Conservation (phyloP, 2,888 invertebrate species). For the Drosophila acutilabella region DNA sequence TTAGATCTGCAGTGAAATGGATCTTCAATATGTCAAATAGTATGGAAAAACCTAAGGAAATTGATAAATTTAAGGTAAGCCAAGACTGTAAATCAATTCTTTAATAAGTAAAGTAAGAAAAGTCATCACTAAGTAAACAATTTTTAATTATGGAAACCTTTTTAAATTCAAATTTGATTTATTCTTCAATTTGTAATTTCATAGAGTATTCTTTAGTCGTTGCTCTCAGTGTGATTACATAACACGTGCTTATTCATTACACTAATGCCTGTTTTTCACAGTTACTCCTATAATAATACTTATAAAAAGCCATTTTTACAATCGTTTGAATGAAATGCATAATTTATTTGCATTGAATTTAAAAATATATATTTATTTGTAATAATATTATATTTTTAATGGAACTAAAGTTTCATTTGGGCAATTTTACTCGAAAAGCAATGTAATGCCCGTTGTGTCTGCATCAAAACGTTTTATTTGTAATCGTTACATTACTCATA, state of each 20-base stretch:
- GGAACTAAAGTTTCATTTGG: not conserved
- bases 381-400: not conserved
- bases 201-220: slow-evolving; percentile 2
- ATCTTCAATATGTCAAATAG: no score
- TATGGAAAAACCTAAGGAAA: no score
- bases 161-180: no score
- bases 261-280: slow-evolving; percentile 29
- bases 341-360: slow-evolving; percentile 31
- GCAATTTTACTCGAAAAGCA: not conserved
- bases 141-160: no score
- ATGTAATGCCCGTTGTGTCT: slow-evolving; percentile 4
- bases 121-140: no score
- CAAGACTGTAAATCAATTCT: no score
- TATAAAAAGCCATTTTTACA: not conserved
- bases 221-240: not conserved
- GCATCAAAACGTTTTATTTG: slow-evolving; percentile 18
- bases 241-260: slow-evolving; percentile 26
- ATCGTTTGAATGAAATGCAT: slow-evolving; percentile 25
- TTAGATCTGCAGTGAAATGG: no score
- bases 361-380: slow-evolving; percentile 4
- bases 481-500: slow-evolving; percentile 69
- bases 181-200: not conserved
- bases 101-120: no score
- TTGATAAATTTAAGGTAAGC: no score
- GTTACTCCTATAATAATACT: not conserved